Evolutionary conservation across 2,113 vertebrate genomes (phyloP).

Genomic region (Grammomys dolichurus): DNA sequence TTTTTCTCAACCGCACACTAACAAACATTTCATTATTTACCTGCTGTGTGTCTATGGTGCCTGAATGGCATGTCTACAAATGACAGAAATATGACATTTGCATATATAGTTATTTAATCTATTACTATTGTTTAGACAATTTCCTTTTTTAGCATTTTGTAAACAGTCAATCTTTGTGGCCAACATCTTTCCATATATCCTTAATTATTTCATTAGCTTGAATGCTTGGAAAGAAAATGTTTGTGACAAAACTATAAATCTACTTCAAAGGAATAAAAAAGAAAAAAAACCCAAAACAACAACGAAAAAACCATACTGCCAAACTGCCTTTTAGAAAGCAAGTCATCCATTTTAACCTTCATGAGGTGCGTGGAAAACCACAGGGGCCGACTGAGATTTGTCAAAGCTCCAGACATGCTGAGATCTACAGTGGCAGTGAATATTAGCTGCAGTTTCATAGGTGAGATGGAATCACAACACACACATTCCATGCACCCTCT

Average conservation of each 20-base stretch:
- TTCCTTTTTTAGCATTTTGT: neutral
- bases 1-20: neutral
- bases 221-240: slow-evolving; percentile 38
- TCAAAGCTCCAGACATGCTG: neutral
- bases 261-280: slow-evolving; percentile 24
- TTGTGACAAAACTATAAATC: neutral
- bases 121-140: neutral
- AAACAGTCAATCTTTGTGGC: slow-evolving; percentile 47
- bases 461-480: neutral
- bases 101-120: neutral
- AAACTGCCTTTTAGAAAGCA: neutral
- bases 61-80: neutral
- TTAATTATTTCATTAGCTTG: slow-evolving; percentile 42
- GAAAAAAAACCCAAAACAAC: neutral
- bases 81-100: neutral
- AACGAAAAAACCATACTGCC: neutral
- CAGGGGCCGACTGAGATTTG: neutral
- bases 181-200: neutral
- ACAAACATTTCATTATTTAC: slow-evolving; percentile 31
- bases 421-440: neutral
- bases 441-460: neutral
- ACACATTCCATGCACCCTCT: neutral
- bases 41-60: neutral
- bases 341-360: neutral
- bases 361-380: neutral